Evolutionary conservation across 2,113 vertebrate genomes (phyloP).

Genomic region (Saccopteryx bilineata): DNA sequence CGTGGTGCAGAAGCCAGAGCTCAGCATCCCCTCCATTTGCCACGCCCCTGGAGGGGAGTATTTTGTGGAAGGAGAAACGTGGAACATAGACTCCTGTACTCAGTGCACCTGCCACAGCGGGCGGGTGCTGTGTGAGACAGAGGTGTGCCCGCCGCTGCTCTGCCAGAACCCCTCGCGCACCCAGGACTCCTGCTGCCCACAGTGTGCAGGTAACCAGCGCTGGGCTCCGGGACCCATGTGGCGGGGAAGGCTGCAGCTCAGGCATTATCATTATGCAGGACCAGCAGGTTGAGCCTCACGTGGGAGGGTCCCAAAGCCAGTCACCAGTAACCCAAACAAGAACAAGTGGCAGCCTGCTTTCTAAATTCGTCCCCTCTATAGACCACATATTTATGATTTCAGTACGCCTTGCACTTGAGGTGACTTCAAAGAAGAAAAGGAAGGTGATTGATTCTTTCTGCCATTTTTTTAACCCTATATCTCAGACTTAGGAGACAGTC

Average conservation of each 20-base stretch:
- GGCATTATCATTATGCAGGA: rapidly evolving
- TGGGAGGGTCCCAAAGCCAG: neutral
- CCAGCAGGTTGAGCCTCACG: rapidly evolving
- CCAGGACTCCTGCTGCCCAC: conserved; percentile 94
- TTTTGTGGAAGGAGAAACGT: conserved; percentile 94
- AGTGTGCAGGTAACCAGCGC: conserved; percentile 90
- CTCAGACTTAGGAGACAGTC: neutral
- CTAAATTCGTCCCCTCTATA: neutral
- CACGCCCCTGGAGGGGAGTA: conserved; percentile 94
- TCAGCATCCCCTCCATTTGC: conserved; percentile 92
- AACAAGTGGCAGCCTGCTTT: neutral
- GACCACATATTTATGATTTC: neutral
- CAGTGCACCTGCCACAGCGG: conserved; percentile 94
- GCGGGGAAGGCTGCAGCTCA: rapidly evolving
- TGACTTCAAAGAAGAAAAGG: neutral
- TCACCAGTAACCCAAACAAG: no score
- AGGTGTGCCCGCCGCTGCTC: conserved; percentile 95
- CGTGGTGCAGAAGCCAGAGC: conserved; percentile 90
- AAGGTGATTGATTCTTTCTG: neutral
- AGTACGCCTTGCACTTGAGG: neutral
- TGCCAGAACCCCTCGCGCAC: conserved; percentile 93
- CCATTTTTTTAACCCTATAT: neutral
- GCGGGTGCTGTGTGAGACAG: conserved; percentile 94
- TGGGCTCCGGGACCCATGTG: rapidly evolving
- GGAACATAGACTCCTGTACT: conserved; percentile 95